Conservation (phyloP, 2,113 vertebrate genomes). For the Todiramphus saurophagus region DNA sequence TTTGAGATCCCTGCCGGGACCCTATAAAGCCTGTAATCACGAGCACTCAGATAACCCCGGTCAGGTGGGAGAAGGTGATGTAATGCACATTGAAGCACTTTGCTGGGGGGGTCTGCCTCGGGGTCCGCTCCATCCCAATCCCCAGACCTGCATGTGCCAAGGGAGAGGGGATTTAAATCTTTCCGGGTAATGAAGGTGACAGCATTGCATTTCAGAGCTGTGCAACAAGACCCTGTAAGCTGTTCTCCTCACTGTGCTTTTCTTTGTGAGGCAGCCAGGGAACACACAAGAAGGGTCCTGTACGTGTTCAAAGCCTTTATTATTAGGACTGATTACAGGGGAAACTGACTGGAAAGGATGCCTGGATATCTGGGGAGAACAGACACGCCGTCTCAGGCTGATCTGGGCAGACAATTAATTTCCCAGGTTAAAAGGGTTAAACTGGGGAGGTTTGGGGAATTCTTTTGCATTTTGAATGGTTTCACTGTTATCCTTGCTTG, state of each 20-base stretch:
- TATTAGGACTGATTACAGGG: not conserved
- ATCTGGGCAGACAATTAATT: not conserved
- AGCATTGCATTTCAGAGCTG: not conserved
- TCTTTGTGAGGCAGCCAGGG: not conserved
- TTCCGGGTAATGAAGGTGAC: not conserved
- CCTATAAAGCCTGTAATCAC: not conserved
- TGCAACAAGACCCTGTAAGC: not conserved
- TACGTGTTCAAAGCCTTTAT: not conserved
- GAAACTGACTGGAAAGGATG: not conserved
- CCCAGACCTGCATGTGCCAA: not conserved
- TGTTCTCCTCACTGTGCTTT: rapidly evolving
- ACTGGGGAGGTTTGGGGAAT: not conserved
- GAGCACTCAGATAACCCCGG: not conserved
- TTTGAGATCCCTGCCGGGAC: not conserved
- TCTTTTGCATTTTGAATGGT: not conserved
- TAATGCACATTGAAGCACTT: not conserved
- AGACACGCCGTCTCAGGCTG: not conserved
- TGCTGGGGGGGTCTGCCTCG: not conserved
- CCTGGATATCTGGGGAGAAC: not conserved
- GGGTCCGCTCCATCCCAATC: not conserved
- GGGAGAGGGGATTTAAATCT: not conserved
- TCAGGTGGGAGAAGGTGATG: not conserved
- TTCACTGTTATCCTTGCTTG: rapidly evolving
- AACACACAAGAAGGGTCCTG: not conserved
- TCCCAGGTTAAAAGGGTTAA: not conserved